These are phyloP conservation scores for Drosophila heteroneura DNA, from an alignment of 2,888 invertebrate genomes.

Conservation along the genomic window DNA sequence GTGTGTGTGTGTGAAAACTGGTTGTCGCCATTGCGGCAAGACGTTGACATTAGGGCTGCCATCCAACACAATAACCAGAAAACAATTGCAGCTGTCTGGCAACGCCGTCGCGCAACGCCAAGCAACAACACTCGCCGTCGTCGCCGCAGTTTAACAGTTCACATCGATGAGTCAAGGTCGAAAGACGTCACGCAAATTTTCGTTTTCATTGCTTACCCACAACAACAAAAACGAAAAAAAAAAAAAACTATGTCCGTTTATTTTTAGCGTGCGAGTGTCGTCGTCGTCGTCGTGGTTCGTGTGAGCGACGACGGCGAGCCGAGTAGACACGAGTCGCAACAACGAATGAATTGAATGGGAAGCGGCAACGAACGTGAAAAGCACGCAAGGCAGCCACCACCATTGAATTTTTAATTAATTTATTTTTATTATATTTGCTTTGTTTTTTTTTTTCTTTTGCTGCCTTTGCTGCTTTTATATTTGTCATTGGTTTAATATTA, in stretches of 20 bases:
- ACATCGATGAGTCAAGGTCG: constrained; percentile 85
- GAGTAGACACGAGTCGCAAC: constrained; percentile 33
- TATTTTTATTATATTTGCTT: constrained; percentile 14
- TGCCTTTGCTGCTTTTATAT: constrained; percentile 18
- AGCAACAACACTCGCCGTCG: constrained; percentile 56
- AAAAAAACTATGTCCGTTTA: constrained; percentile 56
- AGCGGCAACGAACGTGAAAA: constrained; percentile 39
- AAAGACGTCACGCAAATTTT: constrained; percentile 85
- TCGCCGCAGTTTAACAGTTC: constrained; percentile 84
- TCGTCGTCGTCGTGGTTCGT: constrained; percentile 27
- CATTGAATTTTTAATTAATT: constrained; percentile 37
- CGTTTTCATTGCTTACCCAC: constrained; percentile 82
- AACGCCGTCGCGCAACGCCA: constrained; percentile 50
- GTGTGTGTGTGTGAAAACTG: constrained; percentile 44
- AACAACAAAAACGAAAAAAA: constrained; percentile 41
- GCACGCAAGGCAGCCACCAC: constrained; percentile 37
- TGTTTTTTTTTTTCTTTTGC: not conserved
- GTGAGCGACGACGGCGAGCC: constrained; percentile 34
- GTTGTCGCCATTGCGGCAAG: constrained; percentile 50
- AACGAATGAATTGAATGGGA: constrained; percentile 62
- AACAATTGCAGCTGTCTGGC: constrained; percentile 54
- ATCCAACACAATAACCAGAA: constrained; percentile 36
- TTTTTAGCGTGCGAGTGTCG: constrained; percentile 60
- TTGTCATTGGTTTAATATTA: constrained; percentile 37
- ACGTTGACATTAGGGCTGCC: constrained; percentile 64